Conservation (phyloP, 2,797 vertebrate genomes). For the Pogonophryne albipinna region DNA sequence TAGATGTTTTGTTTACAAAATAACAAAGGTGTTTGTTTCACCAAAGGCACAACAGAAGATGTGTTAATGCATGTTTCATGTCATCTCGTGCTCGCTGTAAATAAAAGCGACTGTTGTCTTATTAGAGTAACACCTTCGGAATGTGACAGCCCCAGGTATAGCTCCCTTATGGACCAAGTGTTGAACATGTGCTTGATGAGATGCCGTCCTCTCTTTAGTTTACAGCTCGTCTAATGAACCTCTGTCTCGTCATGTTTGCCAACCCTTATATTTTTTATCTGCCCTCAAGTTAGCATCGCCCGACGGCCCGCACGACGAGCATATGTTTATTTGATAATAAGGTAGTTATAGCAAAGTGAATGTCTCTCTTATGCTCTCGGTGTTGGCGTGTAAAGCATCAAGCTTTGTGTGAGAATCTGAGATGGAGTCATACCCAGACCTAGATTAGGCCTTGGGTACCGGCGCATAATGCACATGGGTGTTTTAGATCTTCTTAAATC, state of each 20-base stretch:
- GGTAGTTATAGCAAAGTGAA: conserved; percentile 55
- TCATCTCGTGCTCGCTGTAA: conserved; percentile 77
- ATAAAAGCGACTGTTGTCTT: conserved; percentile 81
- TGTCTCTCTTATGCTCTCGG: conserved; percentile 47
- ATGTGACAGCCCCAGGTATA: conserved; percentile 78
- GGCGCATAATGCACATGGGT: conserved; percentile 17
- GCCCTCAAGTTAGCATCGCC: conserved; percentile 61
- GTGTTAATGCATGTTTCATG: conserved; percentile 84
- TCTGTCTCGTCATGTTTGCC: conserved; percentile 30
- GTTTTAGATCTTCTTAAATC: conserved; percentile 34
- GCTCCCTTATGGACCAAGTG: conserved; percentile 73
- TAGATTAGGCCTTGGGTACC: conserved; percentile 37
- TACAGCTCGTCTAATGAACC: conserved; percentile 72
- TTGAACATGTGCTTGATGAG: conserved; percentile 79
- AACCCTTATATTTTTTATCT: conserved; percentile 61
- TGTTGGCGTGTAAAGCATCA: conserved; percentile 39
- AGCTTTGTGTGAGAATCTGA: conserved; percentile 45
- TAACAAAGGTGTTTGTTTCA: conserved; percentile 85
- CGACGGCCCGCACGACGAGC: conserved; percentile 54
- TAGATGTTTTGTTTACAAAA: conserved; percentile 86
- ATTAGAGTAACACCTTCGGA: conserved; percentile 80
- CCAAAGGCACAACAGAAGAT: conserved; percentile 83
- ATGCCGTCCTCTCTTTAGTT: conserved; percentile 69
- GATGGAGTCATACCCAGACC: conserved; percentile 36
- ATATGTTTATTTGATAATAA: conserved; percentile 69